Conservation (phyloP, 2,797 vertebrate genomes). For the Danio choprae region DNA sequence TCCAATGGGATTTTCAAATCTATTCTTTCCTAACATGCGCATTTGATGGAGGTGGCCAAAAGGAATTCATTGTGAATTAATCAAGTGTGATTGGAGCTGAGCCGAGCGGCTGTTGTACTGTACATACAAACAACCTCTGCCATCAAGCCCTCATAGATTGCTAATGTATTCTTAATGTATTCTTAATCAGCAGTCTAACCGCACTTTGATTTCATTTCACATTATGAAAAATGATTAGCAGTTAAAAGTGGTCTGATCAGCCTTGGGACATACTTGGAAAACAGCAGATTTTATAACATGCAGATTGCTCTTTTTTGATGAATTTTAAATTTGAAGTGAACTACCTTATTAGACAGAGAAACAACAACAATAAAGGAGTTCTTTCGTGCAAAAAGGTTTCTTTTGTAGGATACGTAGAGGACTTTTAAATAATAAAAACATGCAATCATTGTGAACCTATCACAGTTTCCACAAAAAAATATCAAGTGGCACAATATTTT, state of each 20-base stretch:
- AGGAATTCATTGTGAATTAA: slow-evolving; percentile 55
- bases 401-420: neutral
- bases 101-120: slow-evolving; percentile 26
- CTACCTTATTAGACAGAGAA: slow-evolving; percentile 7
- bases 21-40: slow-evolving; percentile 11
- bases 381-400: neutral
- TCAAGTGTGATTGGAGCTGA: slow-evolving; percentile 54
- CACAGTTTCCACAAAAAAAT: neutral
- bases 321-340: neutral
- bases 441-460: neutral
- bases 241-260: slow-evolving; percentile 48
- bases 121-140: slow-evolving; percentile 47
- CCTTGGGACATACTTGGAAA: slow-evolving; percentile 16
- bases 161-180: slow-evolving; percentile 60
- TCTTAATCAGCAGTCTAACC: slow-evolving; percentile 50
- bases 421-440: too few species aligned
- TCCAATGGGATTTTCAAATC: neutral
- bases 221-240: slow-evolving; percentile 36
- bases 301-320: slow-evolving; percentile 41
- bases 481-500: neutral
- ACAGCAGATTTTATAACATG: slow-evolving; percentile 48
- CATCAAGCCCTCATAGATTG: slow-evolving; percentile 54
- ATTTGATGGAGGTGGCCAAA: slow-evolving; percentile 37
- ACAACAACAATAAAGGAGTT: neutral
- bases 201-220: slow-evolving; percentile 47